Evolutionary conservation across 2,113 vertebrate genomes (phyloP), one percentile per base, ranked within the genome.

Genomic region (Neotragus moschatus): DNA sequence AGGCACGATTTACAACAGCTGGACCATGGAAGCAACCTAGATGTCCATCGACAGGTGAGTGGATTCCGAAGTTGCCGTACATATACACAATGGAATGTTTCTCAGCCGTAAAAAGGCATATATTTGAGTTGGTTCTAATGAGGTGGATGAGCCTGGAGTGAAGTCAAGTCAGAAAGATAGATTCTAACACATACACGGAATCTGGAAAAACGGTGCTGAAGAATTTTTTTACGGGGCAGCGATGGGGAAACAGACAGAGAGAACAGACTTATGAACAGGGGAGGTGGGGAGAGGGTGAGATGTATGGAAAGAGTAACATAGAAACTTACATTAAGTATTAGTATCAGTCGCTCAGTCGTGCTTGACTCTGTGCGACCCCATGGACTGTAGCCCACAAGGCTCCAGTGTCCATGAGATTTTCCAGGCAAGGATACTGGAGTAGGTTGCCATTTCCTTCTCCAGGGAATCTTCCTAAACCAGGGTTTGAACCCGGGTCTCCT

Each of bases 41-140:
- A 5, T 6, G n/a, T 6, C n/a, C 66, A 5, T 0, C 10, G 19
- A 23, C n/a, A 70, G n/a, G 12, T 12, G 2, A 11, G 5, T 0
- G 5, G 66, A 1, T 6, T 1, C 5, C 21, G 63, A 12, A 1
- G 19, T 2, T 2, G 19, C 21, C 10, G 2, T 1, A 21, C n/a
- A 6, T 1, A 6, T 0, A 3, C 63, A 3, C 19, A 12, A 12
- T 2, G 66, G n/a, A 6, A 6, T 12, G 5, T 6, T 12, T 1
- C 66, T 23, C 66, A 39, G 66, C 66, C n/a, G 21, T 6, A 3
- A 23, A 12, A 23, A 39, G 19, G 66, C 0, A 12, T 5, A 0
- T 1, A 23, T 21, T 0, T 21, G 66, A 23, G 66, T 39, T n/a
- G 21, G 66, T 36, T 23, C n/a, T 70, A 39, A 23, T 39, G n/a